These are phyloP conservation scores for Corynorhinus townsendii DNA, from an alignment of 2,113 vertebrate species.

Conservation along the genomic window DNA sequence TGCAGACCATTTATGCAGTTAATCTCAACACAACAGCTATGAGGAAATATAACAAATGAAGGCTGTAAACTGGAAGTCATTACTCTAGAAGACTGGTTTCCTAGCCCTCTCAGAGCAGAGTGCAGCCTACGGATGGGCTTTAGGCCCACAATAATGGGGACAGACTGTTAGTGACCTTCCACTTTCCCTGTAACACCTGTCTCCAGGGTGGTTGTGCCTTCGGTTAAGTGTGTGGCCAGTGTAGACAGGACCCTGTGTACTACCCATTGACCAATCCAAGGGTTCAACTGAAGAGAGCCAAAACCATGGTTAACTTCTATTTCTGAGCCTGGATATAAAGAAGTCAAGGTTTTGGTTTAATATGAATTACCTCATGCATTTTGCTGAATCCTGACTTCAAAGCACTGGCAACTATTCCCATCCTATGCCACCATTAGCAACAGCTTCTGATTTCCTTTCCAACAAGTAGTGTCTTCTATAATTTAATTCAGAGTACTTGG, in stretches of 20 bases:
- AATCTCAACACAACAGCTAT: constrained; percentile 95
- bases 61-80: constrained; percentile 90
- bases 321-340: neutral
- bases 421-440: constrained; percentile 17
- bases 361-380: neutral
- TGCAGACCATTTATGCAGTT: constrained; percentile 98
- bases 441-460: constrained; percentile 45
- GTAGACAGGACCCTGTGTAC: neutral
- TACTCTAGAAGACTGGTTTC: constrained; percentile 84
- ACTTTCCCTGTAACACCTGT: constrained; percentile 64
- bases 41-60: constrained; percentile 96
- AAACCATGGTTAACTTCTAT: neutral
- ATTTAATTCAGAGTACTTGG: neutral
- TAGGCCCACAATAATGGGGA: constrained; percentile 64
- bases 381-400: neutral
- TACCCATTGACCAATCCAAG: neutral
- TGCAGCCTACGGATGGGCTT: constrained; percentile 78
- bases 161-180: constrained; percentile 70
- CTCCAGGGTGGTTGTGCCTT: constrained; percentile 22
- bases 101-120: constrained; percentile 82
- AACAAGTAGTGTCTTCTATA: constrained; percentile 18
- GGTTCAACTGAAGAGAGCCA: neutral
- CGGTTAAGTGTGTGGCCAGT: neutral
- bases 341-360: neutral
- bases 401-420: neutral